Evolutionary conservation across 2,797 vertebrate species (phyloP).

Genomic region (Lepus oiostolus): DNA sequence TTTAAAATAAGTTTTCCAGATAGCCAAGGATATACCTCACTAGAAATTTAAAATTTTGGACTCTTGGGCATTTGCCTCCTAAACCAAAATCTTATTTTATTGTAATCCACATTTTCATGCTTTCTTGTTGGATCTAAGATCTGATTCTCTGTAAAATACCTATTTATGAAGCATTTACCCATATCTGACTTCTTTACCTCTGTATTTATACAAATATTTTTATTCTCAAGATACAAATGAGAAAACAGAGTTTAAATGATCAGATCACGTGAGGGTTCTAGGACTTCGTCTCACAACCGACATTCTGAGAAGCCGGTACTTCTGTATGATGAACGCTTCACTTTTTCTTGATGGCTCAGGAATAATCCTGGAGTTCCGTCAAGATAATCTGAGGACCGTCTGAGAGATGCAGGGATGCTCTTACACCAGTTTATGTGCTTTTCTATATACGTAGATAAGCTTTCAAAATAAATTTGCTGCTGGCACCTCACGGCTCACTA

Average conservation of each 20-base stretch:
- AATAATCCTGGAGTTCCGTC: not conserved
- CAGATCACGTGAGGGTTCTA: not conserved
- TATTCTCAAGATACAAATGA: not conserved
- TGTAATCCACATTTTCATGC: not conserved
- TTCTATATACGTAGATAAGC: not conserved
- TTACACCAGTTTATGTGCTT: not conserved
- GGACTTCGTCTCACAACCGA: not conserved
- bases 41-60: not conserved
- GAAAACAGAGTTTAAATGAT: not conserved
- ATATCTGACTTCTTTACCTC: not conserved
- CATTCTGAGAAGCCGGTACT: not conserved
- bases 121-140: not conserved
- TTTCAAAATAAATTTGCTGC: slow-evolving; percentile 48
- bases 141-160: not conserved
- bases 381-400: not conserved
- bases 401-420: not conserved
- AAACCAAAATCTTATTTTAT: not conserved
- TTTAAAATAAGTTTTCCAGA: not conserved
- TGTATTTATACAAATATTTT: slow-evolving; percentile 17
- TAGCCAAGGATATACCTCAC: not conserved
- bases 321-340: not conserved
- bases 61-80: not conserved
- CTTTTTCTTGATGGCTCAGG: not conserved
- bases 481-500: too few species aligned
- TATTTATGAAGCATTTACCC: not conserved